phyloP scores from a whole-genome alignment of 1,140 invertebrate genomes.

The Lutraria rhynchaena region DNA sequence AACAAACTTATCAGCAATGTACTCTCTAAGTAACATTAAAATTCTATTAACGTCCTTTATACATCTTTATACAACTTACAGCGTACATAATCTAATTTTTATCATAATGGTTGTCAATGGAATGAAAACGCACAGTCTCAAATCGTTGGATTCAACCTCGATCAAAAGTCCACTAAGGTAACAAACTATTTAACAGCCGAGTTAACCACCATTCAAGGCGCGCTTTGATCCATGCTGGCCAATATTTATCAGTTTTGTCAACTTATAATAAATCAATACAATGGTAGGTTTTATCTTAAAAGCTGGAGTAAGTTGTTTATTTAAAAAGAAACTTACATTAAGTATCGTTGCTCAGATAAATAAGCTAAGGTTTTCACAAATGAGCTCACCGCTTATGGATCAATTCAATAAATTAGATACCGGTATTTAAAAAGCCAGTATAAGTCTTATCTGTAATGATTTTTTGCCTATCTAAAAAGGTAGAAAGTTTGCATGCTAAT shows the following conservation, averaged over 20 bases:
- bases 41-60: neutral
- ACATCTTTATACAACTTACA: neutral
- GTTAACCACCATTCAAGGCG: slow-evolving; percentile 18
- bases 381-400: too few relatives aligned
- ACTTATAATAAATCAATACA: slow-evolving; percentile 32
- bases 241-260: slow-evolving; percentile 38
- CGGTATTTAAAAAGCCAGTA: too few relatives aligned
- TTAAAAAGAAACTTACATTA: neutral
- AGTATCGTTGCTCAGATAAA: too few relatives aligned
- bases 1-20: too few relatives aligned
- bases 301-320: neutral
- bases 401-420: too few relatives aligned
- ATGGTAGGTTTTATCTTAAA: slow-evolving; percentile 2
- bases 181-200: slow-evolving; percentile 25
- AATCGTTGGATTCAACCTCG: neutral
- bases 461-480: too few relatives aligned
- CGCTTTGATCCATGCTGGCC: slow-evolving; percentile 29
- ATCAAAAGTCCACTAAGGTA: neutral
- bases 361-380: too few relatives aligned
- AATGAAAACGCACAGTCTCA: neutral
- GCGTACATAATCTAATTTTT: slow-evolving; percentile 22
- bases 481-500: too few relatives aligned
- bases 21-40: neutral
- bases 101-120: slow-evolving; percentile 4
- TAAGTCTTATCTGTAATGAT: too few relatives aligned